A percentile compares a stretch with the other conserved stretches of the same genome.
phyloP scores from a whole-genome alignment of 1,140 invertebrate species.

The Leptinotarsa lineolata region DNA sequence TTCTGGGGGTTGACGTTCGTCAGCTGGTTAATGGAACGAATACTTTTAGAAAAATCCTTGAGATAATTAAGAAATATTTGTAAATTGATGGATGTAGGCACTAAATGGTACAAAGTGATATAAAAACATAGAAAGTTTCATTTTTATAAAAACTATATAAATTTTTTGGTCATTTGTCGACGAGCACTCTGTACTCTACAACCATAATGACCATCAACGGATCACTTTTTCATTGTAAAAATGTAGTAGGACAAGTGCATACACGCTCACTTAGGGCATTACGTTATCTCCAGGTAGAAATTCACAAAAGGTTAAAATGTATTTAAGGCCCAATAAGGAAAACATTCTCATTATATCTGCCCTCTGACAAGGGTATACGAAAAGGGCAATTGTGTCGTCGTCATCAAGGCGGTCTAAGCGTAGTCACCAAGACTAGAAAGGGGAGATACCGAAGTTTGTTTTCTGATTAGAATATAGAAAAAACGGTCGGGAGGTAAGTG shows the following conservation, averaged over 20 bases:
- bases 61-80: too few species aligned
- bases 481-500: background rate
- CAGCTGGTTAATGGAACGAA: too few species aligned
- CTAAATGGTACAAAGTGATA: too few species aligned
- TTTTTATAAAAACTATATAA: too few species aligned
- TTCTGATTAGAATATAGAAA: slow-evolving; percentile 7
- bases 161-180: too few species aligned
- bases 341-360: slow-evolving; percentile 23
- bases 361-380: slow-evolving; percentile 17
- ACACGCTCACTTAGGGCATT: slow-evolving; percentile 9
- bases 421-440: slow-evolving; percentile 1
- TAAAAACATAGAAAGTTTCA: too few species aligned
- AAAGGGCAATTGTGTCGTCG: slow-evolving; percentile 19
- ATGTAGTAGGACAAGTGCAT: slow-evolving; percentile 22
- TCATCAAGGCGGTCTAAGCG: slow-evolving; percentile 9
- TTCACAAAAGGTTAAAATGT: slow-evolving; percentile 26
- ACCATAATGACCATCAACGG: slow-evolving; percentile 10
- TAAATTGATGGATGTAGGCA: too few species aligned
- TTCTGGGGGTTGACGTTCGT: too few species aligned
- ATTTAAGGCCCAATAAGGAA: slow-evolving; percentile 23
- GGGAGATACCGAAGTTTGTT: slow-evolving; percentile 10
- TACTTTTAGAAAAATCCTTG: too few species aligned
- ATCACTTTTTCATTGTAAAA: slow-evolving; percentile 16
- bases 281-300: slow-evolving; percentile 23
- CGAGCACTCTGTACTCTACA: background rate